Conservation (phyloP, 1,140 invertebrate genomes). For the Potamilus streckersoni region DNA sequence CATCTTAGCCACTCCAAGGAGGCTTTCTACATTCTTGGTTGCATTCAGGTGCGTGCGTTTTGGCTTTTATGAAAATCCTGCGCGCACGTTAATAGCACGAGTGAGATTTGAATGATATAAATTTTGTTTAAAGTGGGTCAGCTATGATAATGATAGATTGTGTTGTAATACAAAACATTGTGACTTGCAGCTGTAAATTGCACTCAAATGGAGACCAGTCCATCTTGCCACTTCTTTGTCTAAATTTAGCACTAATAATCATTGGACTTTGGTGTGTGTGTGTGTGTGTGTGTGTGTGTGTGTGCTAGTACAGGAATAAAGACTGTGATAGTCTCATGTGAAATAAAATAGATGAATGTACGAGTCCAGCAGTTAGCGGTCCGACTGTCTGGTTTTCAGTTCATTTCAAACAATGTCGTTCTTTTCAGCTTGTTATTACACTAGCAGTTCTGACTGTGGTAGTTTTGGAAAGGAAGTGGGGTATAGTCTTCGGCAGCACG, state of each 20-base stretch:
- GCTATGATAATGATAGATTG: background rate
- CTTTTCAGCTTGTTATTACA: slow-evolving; percentile 38
- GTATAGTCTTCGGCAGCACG: slow-evolving; percentile 26
- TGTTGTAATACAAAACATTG: background rate
- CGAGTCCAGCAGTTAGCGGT: background rate
- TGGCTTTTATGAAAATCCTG: background rate
- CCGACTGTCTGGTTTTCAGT: background rate
- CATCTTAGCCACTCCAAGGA: slow-evolving; percentile 65
- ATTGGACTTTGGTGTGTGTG: too few species aligned
- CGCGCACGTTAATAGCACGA: background rate
- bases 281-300: too few species aligned
- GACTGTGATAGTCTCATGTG: too few species aligned
- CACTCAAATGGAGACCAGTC: too few species aligned
- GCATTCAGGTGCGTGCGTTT: slow-evolving; percentile 63
- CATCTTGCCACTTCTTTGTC: too few species aligned
- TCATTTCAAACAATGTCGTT: background rate
- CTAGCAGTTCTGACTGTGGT: slow-evolving; percentile 35
- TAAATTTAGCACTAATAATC: too few species aligned
- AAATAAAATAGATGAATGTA: background rate
- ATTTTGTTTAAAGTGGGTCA: background rate
- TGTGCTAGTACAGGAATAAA: too few species aligned
- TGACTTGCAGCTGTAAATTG: background rate
- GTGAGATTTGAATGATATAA: background rate
- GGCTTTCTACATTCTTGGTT: slow-evolving; percentile 70
- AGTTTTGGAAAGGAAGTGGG: slow-evolving; percentile 35